Conservation (phyloP, 1,140 invertebrate genomes). For the Megathymus violae region DNA sequence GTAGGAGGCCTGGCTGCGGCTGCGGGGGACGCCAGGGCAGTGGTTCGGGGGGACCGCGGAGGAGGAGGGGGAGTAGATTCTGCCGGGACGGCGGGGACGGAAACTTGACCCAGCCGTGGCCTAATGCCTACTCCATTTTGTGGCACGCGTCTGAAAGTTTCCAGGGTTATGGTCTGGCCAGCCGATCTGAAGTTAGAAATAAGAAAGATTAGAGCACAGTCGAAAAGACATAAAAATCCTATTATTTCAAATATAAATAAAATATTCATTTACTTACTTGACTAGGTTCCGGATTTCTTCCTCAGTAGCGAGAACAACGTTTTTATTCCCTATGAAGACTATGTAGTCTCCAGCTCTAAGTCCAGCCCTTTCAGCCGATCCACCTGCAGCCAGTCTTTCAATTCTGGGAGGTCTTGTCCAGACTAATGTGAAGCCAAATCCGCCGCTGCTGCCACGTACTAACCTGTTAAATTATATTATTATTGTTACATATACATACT, state of each 20-base stretch:
- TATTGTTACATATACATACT: too few relatives aligned
- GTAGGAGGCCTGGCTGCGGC: conserved; percentile 80
- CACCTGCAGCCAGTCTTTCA: conserved; percentile 92
- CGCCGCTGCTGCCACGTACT: conserved; percentile 84
- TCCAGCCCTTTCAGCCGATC: conserved; percentile 92
- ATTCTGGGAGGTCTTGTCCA: conserved; percentile 96
- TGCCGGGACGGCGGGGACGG: conserved; percentile 56
- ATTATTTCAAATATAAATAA: too few relatives aligned
- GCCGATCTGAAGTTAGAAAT: conserved; percentile 85
- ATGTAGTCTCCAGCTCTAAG: conserved; percentile 93
- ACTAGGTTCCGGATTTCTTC: conserved; percentile 92
- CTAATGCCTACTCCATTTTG: conserved; percentile 66
- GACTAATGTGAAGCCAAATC: conserved; percentile 95
- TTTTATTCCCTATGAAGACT: conserved; percentile 93
- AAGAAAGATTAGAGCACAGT: too few relatives aligned
- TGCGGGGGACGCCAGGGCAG: conserved; percentile 63
- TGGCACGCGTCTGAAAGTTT: conserved; percentile 88
- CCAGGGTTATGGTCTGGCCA: conserved; percentile 88
- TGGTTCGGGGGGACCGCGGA: conserved; percentile 60
- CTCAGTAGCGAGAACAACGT: conserved; percentile 91
- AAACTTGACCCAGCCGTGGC: conserved; percentile 61
- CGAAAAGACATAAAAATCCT: too few relatives aligned
- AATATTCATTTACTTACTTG: conserved; percentile 86
- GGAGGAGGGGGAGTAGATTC: conserved; percentile 64
- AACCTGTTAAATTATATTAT: conserved; percentile 73